Percentiles rank a stretch among this genome's conserved stretches.
Evolutionary conservation across 2,797 vertebrate genomes (phyloP).

Genomic region (Typhlichthys eigenmanni): DNA sequence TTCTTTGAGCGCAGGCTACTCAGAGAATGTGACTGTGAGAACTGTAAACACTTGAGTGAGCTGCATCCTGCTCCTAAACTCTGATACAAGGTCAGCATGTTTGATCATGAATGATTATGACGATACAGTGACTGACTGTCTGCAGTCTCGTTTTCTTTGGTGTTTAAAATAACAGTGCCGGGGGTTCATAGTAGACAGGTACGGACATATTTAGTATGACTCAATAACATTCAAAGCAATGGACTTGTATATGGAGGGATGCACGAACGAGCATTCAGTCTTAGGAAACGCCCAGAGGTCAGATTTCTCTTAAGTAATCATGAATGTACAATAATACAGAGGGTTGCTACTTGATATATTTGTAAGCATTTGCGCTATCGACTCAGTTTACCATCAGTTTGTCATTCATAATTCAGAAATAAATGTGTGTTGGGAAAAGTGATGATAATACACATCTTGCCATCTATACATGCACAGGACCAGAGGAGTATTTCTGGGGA

Average conservation of each 20-base stretch:
- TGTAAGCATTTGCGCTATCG: not conserved
- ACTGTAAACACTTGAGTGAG: constrained; percentile 32
- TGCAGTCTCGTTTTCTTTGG: constrained; percentile 6
- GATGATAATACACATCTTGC: too few relatives aligned
- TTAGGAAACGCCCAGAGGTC: constrained; percentile 17
- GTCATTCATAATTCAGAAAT: not conserved
- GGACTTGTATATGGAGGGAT: constrained; percentile 15
- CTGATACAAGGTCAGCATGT: constrained; percentile 56
- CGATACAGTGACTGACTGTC: constrained; percentile 12
- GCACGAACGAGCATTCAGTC: constrained; percentile 10
- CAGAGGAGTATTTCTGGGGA: too few relatives aligned
- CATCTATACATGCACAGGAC: too few relatives aligned
- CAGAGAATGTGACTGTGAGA: not conserved
- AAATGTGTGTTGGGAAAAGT: too few relatives aligned
- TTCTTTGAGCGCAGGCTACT: constrained; percentile 35
- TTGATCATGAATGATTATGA: constrained; percentile 61
- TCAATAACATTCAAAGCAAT: constrained; percentile 18
- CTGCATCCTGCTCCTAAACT: constrained; percentile 21
- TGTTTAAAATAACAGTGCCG: constrained; percentile 11
- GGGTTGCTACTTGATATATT: not conserved
- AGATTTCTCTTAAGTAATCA: constrained; percentile 4
- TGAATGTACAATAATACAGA: not conserved
- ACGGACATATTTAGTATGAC: constrained; percentile 37
- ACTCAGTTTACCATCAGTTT: not conserved
- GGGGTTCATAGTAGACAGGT: constrained; percentile 40